phyloP scores from a whole-genome alignment of 2,797 vertebrate species.

The Coregonus sp. region DNA sequence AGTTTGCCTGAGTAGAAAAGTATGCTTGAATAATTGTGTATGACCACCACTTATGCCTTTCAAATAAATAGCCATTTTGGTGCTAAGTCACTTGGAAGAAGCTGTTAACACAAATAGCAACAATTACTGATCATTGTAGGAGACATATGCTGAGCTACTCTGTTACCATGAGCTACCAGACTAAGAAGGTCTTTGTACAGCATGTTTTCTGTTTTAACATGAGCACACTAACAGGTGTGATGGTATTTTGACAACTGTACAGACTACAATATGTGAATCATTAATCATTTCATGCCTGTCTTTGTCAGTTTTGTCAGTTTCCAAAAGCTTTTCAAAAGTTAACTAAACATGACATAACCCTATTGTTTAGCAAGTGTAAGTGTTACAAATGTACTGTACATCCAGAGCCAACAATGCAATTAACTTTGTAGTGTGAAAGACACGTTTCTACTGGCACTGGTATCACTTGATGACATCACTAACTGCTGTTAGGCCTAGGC shows the following conservation, averaged over 20 bases:
- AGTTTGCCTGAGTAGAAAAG: not conserved
- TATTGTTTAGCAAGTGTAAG: not conserved
- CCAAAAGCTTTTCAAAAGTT: not conserved
- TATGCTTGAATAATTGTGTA: not conserved
- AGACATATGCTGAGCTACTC: not conserved
- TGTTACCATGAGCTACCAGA: not conserved
- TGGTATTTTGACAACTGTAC: not conserved
- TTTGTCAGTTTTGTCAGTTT: no score
- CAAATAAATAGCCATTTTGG: slow-evolving; percentile 10
- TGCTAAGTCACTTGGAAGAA: not conserved
- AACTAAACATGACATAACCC: not conserved
- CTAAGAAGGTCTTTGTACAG: not conserved
- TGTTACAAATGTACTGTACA: not conserved
- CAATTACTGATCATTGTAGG: not conserved
- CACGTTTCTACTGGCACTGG: not conserved
- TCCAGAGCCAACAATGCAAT: not conserved
- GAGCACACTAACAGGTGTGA: not conserved
- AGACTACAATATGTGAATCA: not conserved
- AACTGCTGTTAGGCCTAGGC: no score
- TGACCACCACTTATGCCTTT: slow-evolving; percentile 4
- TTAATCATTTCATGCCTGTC: no score
- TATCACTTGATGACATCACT: no score
- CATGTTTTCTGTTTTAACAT: no score
- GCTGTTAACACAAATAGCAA: slow-evolving; percentile 3
- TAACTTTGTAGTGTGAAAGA: not conserved